Percentiles rank a stretch among this genome's conserved stretches.
phyloP scores from a whole-genome alignment of 2,113 vertebrate genomes.

The Amia ocellicauda region DNA sequence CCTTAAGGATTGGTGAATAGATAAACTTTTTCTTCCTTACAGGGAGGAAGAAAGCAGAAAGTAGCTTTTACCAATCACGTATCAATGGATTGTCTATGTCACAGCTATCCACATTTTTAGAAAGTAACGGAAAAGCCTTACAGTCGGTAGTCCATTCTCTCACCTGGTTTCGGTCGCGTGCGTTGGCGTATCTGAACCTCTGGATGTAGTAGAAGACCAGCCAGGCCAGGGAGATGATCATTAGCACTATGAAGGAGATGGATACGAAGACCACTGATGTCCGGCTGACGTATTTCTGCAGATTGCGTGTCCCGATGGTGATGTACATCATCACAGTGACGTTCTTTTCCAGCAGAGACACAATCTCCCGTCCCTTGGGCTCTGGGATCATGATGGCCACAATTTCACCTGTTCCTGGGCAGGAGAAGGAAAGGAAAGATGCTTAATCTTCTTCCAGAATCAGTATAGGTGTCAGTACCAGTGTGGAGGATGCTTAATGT shows the following conservation, averaged over 20 bases:
- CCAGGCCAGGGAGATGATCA: slow-evolving; percentile 98
- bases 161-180: slow-evolving; percentile 94
- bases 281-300: slow-evolving; percentile 97
- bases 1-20: too few relatives aligned
- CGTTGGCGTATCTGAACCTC: slow-evolving; percentile 93
- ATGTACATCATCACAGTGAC: slow-evolving; percentile 83
- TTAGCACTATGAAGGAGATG: slow-evolving; percentile 98
- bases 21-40: too few relatives aligned
- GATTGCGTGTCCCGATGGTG: slow-evolving; percentile 91
- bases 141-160: slow-evolving; percentile 30
- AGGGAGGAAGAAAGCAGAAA: too few relatives aligned
- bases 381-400: slow-evolving; percentile 97
- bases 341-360: slow-evolving; percentile 80
- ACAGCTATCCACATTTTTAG: too few relatives aligned
- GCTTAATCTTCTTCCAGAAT: background rate
- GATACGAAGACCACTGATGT: slow-evolving; percentile 97
- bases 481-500: too few relatives aligned
- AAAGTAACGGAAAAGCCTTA: too few relatives aligned
- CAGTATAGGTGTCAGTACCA: too few relatives aligned
- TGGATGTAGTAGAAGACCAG: slow-evolving; percentile 99
- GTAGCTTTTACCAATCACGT: too few relatives aligned
- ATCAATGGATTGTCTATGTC: too few relatives aligned
- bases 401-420: slow-evolving; percentile 80
- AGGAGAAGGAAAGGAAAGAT: background rate
- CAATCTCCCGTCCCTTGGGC: slow-evolving; percentile 87